Conservation (phyloP, 2,797 vertebrate species). For the Acipenser ruthenus region DNA sequence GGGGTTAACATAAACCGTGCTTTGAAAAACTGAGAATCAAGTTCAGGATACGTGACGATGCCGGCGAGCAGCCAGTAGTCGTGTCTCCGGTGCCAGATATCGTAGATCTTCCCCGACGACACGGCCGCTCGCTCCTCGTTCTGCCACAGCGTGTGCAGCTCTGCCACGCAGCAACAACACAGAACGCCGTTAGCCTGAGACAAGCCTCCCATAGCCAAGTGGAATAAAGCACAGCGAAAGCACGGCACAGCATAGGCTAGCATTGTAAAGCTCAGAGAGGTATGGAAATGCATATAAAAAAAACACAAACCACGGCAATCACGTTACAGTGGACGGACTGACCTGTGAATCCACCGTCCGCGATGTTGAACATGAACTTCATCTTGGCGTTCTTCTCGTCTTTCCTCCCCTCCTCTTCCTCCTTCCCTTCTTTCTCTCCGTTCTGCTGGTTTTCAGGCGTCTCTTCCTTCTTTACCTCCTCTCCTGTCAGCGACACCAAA, state of each 20-base stretch:
- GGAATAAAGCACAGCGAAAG: too few species aligned
- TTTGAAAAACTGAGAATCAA: neutral
- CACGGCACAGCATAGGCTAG: too few species aligned
- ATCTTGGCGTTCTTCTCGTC: conserved; percentile 74
- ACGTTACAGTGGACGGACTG: conserved; percentile 2
- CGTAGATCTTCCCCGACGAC: conserved; percentile 88
- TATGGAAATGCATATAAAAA: too few species aligned
- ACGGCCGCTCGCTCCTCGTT: conserved; percentile 88
- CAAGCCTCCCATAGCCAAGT: neutral
- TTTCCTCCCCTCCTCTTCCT: conserved; percentile 79
- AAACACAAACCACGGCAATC: neutral
- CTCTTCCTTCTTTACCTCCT: conserved; percentile 71
- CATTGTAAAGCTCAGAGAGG: too few species aligned
- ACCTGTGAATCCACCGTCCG: conserved; percentile 96
- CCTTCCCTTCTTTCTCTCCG: conserved; percentile 71
- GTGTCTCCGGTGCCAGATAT: conserved; percentile 96
- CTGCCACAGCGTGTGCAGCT: conserved; percentile 95
- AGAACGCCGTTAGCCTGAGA: conserved; percentile 11
- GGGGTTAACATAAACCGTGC: neutral
- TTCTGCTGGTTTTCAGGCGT: conserved; percentile 70
- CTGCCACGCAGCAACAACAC: conserved; percentile 45
- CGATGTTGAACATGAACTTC: conserved; percentile 98
- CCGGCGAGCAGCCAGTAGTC: conserved; percentile 97
- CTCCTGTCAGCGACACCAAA: conserved; percentile 33
- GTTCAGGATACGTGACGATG: conserved; percentile 91